phyloP scores from a whole-genome alignment of 2,797 vertebrate species.

The Alosa sapidissima region DNA sequence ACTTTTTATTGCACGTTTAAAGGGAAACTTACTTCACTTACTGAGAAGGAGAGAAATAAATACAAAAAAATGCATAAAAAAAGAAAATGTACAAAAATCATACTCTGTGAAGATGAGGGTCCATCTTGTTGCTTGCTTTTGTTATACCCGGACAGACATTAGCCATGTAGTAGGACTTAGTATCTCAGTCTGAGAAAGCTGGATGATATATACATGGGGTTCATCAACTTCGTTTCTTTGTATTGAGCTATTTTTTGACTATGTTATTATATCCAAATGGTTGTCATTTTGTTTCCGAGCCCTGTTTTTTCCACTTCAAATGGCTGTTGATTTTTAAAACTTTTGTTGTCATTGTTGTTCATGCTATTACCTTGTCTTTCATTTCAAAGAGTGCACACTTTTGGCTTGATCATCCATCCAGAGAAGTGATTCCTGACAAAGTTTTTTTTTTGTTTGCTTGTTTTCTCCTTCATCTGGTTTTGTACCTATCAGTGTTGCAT shows the following conservation, averaged over 20 bases:
- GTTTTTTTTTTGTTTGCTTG: not conserved
- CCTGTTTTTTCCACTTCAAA: constrained; percentile 21
- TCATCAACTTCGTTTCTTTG: constrained; percentile 26
- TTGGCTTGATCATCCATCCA: not conserved
- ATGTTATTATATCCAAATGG: constrained; percentile 18
- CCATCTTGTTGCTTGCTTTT: constrained; percentile 84
- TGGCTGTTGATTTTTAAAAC: not conserved
- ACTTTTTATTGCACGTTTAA: constrained; percentile 98
- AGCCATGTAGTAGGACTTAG: constrained; percentile 74
- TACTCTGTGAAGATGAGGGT: constrained; percentile 81
- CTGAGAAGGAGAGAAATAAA: constrained; percentile 69
- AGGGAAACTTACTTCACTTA: constrained; percentile 86
- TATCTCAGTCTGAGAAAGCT: constrained; percentile 61
- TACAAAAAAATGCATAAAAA: constrained; percentile 71
- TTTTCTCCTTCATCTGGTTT: constrained; percentile 28
- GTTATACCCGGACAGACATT: constrained; percentile 71
- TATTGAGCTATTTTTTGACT: constrained; percentile 4
- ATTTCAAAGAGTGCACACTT: constrained; percentile 16
- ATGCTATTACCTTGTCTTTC: not conserved
- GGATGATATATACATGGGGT: constrained; percentile 44
- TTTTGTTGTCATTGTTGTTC: constrained; percentile 25
- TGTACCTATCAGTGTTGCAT: not conserved
- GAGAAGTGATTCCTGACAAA: constrained; percentile 7
- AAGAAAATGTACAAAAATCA: constrained; percentile 67
- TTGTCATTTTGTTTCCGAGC: constrained; percentile 39